Evolutionary conservation across 2,113 vertebrate genomes (phyloP), one percentile per base, ranked within the genome.

Genomic region (Empidonax traillii): DNA sequence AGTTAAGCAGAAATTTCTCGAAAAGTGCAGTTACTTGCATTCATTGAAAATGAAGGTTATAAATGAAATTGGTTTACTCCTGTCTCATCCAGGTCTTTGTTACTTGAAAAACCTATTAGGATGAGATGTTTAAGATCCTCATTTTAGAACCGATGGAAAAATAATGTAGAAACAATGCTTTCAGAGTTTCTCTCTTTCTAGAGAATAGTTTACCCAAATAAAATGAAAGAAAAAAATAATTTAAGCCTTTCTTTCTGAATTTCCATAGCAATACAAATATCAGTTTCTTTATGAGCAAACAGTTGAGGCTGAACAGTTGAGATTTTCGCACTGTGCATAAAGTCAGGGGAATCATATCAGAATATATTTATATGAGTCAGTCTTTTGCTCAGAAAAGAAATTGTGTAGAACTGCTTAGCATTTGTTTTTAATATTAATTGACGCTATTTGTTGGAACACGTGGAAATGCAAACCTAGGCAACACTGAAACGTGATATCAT

Each of bases 1-100:
- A 61, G 83, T 87, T 30, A 63, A 89, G 78, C 31, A 58, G 56
- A 71, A 66, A 25, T 5, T 5, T 35, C 6, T 73, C 43, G 19
- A 85, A 65, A 89, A 94, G 78, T 56, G 33, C 15, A 39, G 12
- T 78, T 77, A 22, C 19, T 87, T 78, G 13, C n/a, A 33, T 47
- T 80, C 33, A 18, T 67, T 78, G 65, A 91, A 75, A 93, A 77
- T 44, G 41, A 89, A 78, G 12, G 5, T 67, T 94, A 24, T 75
- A 67, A 93, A 56, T 74, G 1, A 82, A 77, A 76, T 41, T 24
- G 28, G 1, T 41, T 92, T 80, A 33, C 17, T 59, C 14, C 66
- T 72, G 8, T 71, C 24, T 27, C 46, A 23, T 21, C 13, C 22
- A 72, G 31, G 11, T 76, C 78, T 84, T 91, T 96, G 3, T 76